Conservation (phyloP, 2,888 invertebrate species). For the Phorcus lineatus region DNA sequence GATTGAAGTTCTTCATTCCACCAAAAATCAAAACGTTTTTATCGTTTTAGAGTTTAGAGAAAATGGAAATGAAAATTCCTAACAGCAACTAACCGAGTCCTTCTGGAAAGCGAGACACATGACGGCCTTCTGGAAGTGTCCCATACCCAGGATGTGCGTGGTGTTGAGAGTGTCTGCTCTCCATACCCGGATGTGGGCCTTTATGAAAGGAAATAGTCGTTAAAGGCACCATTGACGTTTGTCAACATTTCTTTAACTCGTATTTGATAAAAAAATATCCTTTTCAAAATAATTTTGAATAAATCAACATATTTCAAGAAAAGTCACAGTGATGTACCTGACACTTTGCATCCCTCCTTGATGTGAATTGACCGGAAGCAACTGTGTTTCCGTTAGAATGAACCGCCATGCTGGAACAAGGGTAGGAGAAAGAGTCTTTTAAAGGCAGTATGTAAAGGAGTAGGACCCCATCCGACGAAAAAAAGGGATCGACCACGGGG, state of each 20-base stretch:
- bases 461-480: no score
- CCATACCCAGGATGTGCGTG: conserved; percentile 60
- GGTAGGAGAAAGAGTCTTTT: background rate
- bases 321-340: background rate
- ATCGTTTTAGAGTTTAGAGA: no score
- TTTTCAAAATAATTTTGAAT: no score
- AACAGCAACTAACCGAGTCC: conserved; percentile 46
- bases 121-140: conserved; percentile 59
- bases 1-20: no score
- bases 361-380: conserved; percentile 66
- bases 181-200: conserved; percentile 71
- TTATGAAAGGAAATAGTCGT: background rate
- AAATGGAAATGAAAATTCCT: background rate
- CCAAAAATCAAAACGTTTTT: no score
- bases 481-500: no score
- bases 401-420: conserved; percentile 64
- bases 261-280: no score
- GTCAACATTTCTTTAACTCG: no score
- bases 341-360: conserved; percentile 36
- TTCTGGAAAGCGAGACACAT: conserved; percentile 63
- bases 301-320: no score
- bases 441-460: no score
- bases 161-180: conserved; percentile 70
- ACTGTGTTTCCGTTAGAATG: conserved; percentile 66
- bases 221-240: no score